Evolutionary conservation across 2,888 invertebrate genomes (phyloP).

Genomic region (Aplocera efformata): DNA sequence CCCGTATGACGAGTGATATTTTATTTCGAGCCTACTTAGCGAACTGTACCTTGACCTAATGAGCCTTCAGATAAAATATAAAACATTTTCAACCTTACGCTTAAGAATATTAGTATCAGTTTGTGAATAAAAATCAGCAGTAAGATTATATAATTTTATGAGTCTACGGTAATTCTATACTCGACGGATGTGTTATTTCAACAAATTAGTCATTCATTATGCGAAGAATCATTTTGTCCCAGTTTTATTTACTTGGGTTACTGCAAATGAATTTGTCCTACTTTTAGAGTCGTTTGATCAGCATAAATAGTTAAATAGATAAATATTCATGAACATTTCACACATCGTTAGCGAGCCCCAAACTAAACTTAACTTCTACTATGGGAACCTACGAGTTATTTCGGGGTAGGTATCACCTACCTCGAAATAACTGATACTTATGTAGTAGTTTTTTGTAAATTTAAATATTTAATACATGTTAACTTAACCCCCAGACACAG

Average conservation of each 20-base stretch:
- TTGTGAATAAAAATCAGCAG: slow-evolving; percentile 7
- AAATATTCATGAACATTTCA: too few relatives aligned
- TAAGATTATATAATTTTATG: slow-evolving; percentile 26
- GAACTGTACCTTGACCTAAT: slow-evolving; percentile 26
- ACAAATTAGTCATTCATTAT: slow-evolving; percentile 29
- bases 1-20: slow-evolving; percentile 12
- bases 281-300: too few relatives aligned
- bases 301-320: too few relatives aligned
- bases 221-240: slow-evolving; percentile 23
- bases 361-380: too few relatives aligned
- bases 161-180: slow-evolving; percentile 25
- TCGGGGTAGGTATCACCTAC: too few relatives aligned
- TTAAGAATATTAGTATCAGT: slow-evolving; percentile 3
- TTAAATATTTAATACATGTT: too few relatives aligned
- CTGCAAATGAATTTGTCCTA: neutral
- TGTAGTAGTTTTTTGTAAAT: too few relatives aligned
- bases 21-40: slow-evolving; percentile 13
- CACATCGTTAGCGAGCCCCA: too few relatives aligned
- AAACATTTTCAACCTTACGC: slow-evolving; percentile 12
- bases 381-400: too few relatives aligned
- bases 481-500: too few relatives aligned
- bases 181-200: slow-evolving; percentile 27
- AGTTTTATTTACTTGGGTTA: slow-evolving; percentile 14
- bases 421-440: too few relatives aligned
- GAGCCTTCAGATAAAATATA: slow-evolving; percentile 15